Conservation (phyloP, 1,140 invertebrate species). For the Proctacanthus coquilletti region DNA sequence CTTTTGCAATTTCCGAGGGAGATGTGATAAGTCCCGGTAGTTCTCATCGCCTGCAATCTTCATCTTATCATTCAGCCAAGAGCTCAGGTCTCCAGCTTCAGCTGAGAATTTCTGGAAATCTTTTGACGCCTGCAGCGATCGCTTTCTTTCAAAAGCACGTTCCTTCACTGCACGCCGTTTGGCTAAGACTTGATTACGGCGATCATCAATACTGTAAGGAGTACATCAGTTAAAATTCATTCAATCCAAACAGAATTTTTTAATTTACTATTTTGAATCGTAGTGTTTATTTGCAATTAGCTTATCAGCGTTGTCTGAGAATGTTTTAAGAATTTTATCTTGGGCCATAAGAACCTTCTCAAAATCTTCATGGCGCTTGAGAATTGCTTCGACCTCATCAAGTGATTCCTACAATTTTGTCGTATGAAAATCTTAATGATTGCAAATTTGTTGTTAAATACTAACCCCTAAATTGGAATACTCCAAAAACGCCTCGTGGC, state of each 20-base stretch:
- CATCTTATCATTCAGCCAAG: constrained; percentile 87
- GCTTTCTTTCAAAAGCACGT: constrained; percentile 51
- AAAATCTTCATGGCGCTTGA: constrained; percentile 91
- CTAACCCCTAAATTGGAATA: constrained; percentile 73
- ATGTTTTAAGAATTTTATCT: constrained; percentile 77
- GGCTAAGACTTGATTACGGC: constrained; percentile 56
- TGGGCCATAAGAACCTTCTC: constrained; percentile 85
- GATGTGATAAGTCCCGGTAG: constrained; percentile 78
- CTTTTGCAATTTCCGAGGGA: constrained; percentile 89
- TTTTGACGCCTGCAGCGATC: constrained; percentile 58
- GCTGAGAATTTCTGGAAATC: constrained; percentile 76
- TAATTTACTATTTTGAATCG: constrained; percentile 60
- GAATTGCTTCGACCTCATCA: constrained; percentile 84
- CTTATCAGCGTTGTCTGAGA: constrained; percentile 73
- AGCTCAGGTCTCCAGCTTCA: constrained; percentile 70
- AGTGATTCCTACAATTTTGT: constrained; percentile 67
- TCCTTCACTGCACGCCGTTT: constrained; percentile 59
- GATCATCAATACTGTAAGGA: constrained; percentile 48
- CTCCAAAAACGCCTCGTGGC: constrained; percentile 86
- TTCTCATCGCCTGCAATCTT: constrained; percentile 83
- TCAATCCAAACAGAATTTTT: too few species aligned
- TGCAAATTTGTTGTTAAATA: constrained; percentile 12
- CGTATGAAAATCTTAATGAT: constrained; percentile 7
- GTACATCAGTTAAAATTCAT: too few species aligned
- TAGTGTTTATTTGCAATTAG: constrained; percentile 74